These are phyloP conservation scores for Tetragnatha versicolor DNA, from an alignment of 1,140 invertebrate species.

Conservation along the genomic window DNA sequence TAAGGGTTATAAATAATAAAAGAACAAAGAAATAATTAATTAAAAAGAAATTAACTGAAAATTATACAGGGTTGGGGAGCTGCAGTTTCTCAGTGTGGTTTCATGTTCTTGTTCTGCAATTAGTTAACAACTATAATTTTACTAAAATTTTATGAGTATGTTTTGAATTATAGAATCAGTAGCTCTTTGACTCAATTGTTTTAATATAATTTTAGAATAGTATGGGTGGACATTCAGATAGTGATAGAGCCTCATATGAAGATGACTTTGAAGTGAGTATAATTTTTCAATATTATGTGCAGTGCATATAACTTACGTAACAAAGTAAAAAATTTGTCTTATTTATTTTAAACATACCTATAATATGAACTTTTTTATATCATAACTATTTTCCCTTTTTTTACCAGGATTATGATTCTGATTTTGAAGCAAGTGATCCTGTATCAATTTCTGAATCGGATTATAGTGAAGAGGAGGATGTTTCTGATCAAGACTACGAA, in stretches of 20 bases:
- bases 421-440: constrained; percentile 67
- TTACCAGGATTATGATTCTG: constrained; percentile 68
- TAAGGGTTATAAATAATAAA: too few relatives aligned
- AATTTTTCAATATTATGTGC: not conserved
- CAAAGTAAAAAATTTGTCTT: not conserved
- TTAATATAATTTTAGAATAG: constrained; percentile 22
- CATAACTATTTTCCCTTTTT: not conserved
- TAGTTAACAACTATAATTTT: too few relatives aligned
- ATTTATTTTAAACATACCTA: too few relatives aligned
- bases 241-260: constrained; percentile 61
- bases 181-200: too few relatives aligned
- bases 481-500: not conserved
- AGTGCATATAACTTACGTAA: not conserved
- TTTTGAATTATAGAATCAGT: too few relatives aligned
- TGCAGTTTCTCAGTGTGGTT: too few relatives aligned
- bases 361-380: not conserved
- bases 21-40: too few relatives aligned
- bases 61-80: too few relatives aligned
- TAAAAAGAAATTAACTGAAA: too few relatives aligned
- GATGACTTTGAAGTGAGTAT: constrained; percentile 67
- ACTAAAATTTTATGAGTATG: too few relatives aligned
- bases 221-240: constrained; percentile 27
- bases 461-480: not conserved
- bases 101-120: too few relatives aligned
- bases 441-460: constrained; percentile 37